Evolutionary conservation across 2,797 vertebrate species (phyloP).

Genomic region (Chaenodraco wilsoni): DNA sequence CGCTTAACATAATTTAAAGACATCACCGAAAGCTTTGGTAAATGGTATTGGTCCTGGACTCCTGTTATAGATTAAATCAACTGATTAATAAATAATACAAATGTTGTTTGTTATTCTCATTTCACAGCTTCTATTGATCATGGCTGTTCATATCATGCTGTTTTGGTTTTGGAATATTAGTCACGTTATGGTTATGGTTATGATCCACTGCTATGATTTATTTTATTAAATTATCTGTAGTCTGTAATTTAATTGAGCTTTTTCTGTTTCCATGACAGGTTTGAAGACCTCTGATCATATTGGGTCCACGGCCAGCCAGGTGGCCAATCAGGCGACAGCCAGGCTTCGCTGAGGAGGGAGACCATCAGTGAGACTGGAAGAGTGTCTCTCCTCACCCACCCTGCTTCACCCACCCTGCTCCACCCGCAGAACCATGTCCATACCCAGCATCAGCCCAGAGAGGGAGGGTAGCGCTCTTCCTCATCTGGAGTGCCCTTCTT

Average conservation of each 20-base stretch:
- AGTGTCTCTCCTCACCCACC: conserved; percentile 25
- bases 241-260: neutral
- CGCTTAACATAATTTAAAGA: neutral
- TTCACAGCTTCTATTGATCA: neutral
- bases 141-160: neutral
- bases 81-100: neutral
- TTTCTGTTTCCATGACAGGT: conserved; percentile 54
- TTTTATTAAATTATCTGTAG: neutral
- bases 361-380: conserved; percentile 42
- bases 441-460: conserved; percentile 83
- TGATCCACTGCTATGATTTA: neutral
- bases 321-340: conserved; percentile 46
- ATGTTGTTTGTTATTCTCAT: neutral
- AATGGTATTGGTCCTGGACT: neutral
- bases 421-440: conserved; percentile 73
- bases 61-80: neutral
- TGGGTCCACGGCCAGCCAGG: conserved; percentile 52
- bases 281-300: conserved; percentile 73
- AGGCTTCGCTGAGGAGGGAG: conserved; percentile 36
- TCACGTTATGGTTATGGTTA: neutral
- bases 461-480: conserved; percentile 71
- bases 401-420: conserved; percentile 34
- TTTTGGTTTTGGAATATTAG: neutral
- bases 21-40: neutral
- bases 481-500: conserved; percentile 76